Evolutionary conservation across 2,888 invertebrate species (phyloP).

Genomic region (Macrosoma leucophasiata): DNA sequence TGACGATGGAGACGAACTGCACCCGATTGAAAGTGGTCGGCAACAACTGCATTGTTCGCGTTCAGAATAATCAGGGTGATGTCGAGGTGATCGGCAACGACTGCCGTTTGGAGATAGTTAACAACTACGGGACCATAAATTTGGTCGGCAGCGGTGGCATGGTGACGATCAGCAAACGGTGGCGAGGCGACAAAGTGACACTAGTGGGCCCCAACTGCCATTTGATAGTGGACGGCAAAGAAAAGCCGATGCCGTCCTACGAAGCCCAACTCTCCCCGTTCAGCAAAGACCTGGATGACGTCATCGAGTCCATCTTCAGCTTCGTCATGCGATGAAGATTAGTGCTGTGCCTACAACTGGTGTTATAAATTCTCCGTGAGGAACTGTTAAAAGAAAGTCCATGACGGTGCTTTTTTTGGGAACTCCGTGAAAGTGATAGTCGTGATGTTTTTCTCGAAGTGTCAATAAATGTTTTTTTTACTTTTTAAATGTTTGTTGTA

Average conservation of each 20-base stretch:
- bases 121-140: conserved; percentile 55
- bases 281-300: conserved; percentile 65
- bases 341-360: conserved; percentile 1
- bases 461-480: neutral
- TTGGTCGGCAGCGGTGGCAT: conserved; percentile 56
- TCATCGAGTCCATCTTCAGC: conserved; percentile 64
- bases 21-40: conserved; percentile 59
- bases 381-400: too few species aligned
- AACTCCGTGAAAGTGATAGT: too few species aligned
- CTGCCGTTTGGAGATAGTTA: conserved; percentile 53
- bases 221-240: conserved; percentile 55
- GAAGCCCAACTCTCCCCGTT: conserved; percentile 65
- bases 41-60: conserved; percentile 57
- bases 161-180: conserved; percentile 49
- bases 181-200: conserved; percentile 54
- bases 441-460: neutral
- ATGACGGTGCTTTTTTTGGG: too few species aligned
- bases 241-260: conserved; percentile 44
- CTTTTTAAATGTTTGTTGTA: too few species aligned
- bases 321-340: conserved; percentile 61
- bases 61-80: conserved; percentile 53
- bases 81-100: conserved; percentile 69
- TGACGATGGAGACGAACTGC: conserved; percentile 61
- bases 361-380: too few species aligned
- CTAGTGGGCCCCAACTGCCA: conserved; percentile 52